phyloP scores from a whole-genome alignment of 2,113 vertebrate genomes.

The Gobiocypris rarus region DNA sequence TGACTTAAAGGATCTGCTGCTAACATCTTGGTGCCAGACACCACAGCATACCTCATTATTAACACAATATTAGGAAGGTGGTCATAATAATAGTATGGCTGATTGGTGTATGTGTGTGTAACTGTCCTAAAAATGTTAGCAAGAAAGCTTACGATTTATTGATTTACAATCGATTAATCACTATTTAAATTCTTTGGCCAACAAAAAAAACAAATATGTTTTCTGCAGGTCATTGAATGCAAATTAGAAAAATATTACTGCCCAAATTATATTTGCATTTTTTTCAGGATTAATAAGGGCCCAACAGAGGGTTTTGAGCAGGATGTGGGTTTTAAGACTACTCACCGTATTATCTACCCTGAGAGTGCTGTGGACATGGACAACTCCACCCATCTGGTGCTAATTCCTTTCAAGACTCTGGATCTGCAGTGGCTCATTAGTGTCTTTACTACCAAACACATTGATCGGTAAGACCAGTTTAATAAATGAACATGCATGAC shows the following conservation, averaged over 20 bases:
- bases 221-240: neutral
- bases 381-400: conserved; percentile 53
- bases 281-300: conserved; percentile 89
- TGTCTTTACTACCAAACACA: conserved; percentile 39
- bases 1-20: too few relatives aligned
- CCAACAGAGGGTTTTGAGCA: conserved; percentile 83
- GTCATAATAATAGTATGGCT: too few relatives aligned
- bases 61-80: too few relatives aligned
- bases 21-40: too few relatives aligned
- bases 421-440: conserved; percentile 59
- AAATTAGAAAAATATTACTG: neutral
- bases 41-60: too few relatives aligned
- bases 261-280: neutral
- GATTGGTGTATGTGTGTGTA: too few relatives aligned
- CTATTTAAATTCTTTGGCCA: too few relatives aligned
- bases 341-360: conserved; percentile 93
- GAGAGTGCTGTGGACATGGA: conserved; percentile 74
- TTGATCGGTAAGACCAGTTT: conserved; percentile 36
- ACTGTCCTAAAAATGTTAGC: too few relatives aligned
- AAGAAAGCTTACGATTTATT: too few relatives aligned
- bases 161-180: too few relatives aligned
- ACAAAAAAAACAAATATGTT: too few relatives aligned
- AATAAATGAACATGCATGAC: neutral
- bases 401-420: conserved; percentile 60
- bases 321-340: conserved; percentile 89